Evolutionary conservation across 1,140 invertebrate species (phyloP).

Genomic region (Drosophila eugracilis): DNA sequence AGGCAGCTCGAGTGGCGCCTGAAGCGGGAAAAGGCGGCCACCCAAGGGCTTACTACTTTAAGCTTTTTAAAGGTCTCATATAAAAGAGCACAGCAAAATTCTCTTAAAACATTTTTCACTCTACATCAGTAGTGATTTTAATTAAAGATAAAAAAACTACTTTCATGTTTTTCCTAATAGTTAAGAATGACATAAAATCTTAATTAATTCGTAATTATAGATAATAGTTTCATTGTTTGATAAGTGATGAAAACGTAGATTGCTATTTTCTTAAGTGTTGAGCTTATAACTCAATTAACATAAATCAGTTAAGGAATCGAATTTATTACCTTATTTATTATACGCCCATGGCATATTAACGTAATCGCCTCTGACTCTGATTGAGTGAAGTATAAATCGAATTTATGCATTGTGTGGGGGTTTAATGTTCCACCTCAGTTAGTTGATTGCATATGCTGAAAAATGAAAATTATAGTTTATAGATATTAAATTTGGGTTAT

Average conservation of each 20-base stretch:
- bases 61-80: conserved; percentile 25
- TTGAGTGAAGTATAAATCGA: conserved; percentile 9
- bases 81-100: conserved; percentile 1
- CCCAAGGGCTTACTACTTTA: conserved; percentile 21
- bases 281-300: conserved; percentile 13
- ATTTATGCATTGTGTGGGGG: conserved; percentile 6
- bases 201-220: too few species aligned
- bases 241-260: not conserved
- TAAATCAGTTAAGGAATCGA: conserved; percentile 21
- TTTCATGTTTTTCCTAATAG: too few species aligned
- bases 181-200: too few species aligned
- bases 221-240: not conserved
- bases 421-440: not conserved
- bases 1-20: conserved; percentile 23
- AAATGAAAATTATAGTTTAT: not conserved
- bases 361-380: conserved; percentile 12
- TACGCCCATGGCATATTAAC: not conserved
- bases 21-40: conserved; percentile 3
- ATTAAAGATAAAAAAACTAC: too few species aligned
- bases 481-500: not conserved
- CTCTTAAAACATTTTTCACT: not conserved
- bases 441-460: not conserved
- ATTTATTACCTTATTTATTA: conserved; percentile 31
- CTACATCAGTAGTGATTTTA: too few species aligned
- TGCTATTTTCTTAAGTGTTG: conserved; percentile 4